Evolutionary conservation across 2,113 vertebrate species (phyloP).

Genomic region (Cairina moschata): DNA sequence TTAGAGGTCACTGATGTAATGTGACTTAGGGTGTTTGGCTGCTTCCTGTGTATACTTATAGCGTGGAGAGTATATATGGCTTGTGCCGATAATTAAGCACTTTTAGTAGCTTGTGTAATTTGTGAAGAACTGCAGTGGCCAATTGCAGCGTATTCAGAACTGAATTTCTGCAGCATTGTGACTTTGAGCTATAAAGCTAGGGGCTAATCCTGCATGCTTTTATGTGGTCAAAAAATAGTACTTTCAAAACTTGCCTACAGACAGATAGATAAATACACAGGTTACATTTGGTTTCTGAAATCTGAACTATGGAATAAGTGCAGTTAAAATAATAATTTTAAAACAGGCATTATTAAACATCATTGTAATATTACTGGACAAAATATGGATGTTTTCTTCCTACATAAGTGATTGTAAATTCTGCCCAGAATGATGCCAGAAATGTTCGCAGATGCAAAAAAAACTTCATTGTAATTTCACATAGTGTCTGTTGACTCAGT

Average conservation of each 20-base stretch:
- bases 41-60: background rate
- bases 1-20: background rate
- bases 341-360: background rate
- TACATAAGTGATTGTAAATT: slow-evolving; percentile 5
- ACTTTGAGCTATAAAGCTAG: background rate
- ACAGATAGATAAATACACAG: background rate
- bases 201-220: background rate
- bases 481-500: slow-evolving; percentile 30
- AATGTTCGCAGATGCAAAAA: slow-evolving; percentile 6
- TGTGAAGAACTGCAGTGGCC: background rate
- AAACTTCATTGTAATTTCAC: background rate
- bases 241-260: background rate
- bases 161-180: background rate
- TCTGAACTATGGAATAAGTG: background rate
- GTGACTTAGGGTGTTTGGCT: background rate
- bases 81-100: background rate
- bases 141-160: background rate
- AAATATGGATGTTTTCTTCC: slow-evolving; percentile 1
- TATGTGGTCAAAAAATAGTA: background rate
- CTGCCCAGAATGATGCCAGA: slow-evolving; percentile 12
- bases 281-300: background rate
- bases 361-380: slow-evolving; percentile 13
- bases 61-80: background rate
- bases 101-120: background rate
- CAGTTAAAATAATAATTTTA: background rate